A percentile compares a stretch with the other conserved stretches of the same genome.
Evolutionary conservation across 2,113 vertebrate genomes (phyloP).

Genomic region (Turdus rufiventris): DNA sequence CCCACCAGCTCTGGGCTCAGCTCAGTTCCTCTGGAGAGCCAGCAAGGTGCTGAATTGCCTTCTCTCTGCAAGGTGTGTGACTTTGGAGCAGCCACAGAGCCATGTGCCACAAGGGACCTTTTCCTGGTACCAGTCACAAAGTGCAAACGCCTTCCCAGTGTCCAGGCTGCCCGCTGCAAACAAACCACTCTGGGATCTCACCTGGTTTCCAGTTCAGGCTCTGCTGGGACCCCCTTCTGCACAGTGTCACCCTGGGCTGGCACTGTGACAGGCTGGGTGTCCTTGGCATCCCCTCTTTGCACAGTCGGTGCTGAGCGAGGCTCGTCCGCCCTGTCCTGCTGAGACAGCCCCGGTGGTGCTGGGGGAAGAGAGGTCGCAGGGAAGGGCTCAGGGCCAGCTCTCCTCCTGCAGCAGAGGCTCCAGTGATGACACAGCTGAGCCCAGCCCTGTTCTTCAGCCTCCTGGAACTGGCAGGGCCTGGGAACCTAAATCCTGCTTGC

Average conservation of each 20-base stretch:
- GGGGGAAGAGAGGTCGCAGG: neutral
- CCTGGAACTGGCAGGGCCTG: neutral
- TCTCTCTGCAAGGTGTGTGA: neutral
- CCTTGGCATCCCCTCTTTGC: neutral
- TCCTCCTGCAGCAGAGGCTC: neutral
- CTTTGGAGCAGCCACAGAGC: neutral
- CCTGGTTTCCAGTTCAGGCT: neutral
- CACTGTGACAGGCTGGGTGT: neutral
- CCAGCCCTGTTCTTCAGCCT: neutral
- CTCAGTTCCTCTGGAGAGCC: neutral
- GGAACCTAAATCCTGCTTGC: neutral
- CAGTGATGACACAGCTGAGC: neutral
- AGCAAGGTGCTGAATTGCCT: neutral
- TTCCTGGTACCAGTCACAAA: neutral
- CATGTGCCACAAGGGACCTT: neutral
- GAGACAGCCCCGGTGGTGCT: neutral
- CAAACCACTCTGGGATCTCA: neutral
- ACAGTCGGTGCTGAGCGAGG: neutral
- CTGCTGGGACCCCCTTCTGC: neutral
- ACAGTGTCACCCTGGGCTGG: neutral
- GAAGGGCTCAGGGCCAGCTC: neutral
- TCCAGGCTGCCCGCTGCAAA: neutral
- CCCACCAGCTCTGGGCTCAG: neutral
- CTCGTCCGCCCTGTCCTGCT: neutral
- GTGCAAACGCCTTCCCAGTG: neutral